Percentiles rank a stretch among this genome's conserved stretches.
These are phyloP conservation scores for Aphaenogaster floridana DNA, from an alignment of 1,140 invertebrate genomes.

Conservation along the genomic window DNA sequence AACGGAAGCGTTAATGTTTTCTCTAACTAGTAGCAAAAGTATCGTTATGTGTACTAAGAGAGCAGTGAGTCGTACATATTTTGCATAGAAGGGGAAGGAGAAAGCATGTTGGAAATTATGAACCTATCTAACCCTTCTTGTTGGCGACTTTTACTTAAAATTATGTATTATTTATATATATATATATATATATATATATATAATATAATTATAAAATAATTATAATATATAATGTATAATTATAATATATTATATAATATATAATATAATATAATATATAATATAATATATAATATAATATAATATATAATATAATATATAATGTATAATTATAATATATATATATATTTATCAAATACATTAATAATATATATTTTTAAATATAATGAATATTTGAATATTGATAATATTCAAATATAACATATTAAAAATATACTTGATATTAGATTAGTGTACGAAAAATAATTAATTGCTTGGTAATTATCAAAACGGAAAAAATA, in stretches of 20 bases:
- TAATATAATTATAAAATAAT: not conserved
- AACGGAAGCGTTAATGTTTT: slow-evolving; percentile 24
- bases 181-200: too few relatives aligned
- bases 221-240: not conserved
- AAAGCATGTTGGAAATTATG: slow-evolving; percentile 45
- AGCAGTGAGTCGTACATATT: slow-evolving; percentile 7
- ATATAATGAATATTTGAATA: too few relatives aligned
- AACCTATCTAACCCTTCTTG: not conserved
- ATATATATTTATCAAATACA: not conserved
- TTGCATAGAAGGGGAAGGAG: slow-evolving; percentile 10
- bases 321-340: not conserved
- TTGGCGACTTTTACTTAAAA: slow-evolving; percentile 8
- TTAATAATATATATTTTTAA: not conserved
- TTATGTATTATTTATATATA: not conserved
- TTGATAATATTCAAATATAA: not conserved
- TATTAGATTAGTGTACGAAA: slow-evolving; percentile 9
- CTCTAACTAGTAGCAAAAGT: not conserved
- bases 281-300: not conserved
- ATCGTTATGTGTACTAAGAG: slow-evolving; percentile 16
- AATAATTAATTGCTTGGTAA: not conserved
- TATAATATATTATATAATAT: not conserved
- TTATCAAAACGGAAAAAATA: not conserved
- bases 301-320: too few relatives aligned
- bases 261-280: not conserved
- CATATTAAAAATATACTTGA: not conserved